phyloP scores from a whole-genome alignment of 2,113 vertebrate genomes.

The Telmatochromis sp. region DNA sequence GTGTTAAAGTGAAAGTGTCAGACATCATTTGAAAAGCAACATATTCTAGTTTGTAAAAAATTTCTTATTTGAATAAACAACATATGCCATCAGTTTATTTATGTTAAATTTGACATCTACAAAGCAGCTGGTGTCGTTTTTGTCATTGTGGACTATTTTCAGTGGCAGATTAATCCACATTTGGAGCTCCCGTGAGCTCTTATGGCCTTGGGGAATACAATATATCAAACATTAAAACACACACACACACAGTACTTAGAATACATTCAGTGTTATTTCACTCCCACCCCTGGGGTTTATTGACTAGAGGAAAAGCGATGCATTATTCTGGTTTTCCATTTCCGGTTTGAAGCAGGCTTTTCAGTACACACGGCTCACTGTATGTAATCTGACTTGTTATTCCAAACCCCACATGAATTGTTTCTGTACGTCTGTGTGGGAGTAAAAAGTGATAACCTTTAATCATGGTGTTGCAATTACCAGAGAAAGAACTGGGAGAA shows the following conservation, averaged over 20 bases:
- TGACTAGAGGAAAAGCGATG: not conserved
- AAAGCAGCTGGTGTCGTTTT: not conserved
- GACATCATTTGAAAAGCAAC: not conserved
- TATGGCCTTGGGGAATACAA: not conserved
- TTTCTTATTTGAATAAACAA: not conserved
- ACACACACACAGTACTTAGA: not conserved
- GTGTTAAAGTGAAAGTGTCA: not conserved
- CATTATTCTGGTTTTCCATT: not conserved
- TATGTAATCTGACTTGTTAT: not conserved
- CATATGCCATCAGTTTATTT: not conserved
- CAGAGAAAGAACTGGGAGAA: not conserved
- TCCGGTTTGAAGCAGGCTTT: not conserved
- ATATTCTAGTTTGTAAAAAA: not conserved
- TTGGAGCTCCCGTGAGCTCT: not conserved
- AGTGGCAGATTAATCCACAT: not conserved
- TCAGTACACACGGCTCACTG: not conserved
- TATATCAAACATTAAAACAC: not conserved
- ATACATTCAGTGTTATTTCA: not conserved
- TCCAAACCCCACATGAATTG: not conserved
- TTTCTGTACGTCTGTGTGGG: not conserved
- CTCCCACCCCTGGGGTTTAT: not conserved
- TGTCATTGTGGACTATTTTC: not conserved
- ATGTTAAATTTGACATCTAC: not conserved
- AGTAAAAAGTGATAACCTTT: slow-evolving; percentile 14
- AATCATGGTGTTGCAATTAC: slow-evolving; percentile 5